phyloP scores from a whole-genome alignment of 1,140 invertebrate species.

The Calliopsis andreniformis region DNA sequence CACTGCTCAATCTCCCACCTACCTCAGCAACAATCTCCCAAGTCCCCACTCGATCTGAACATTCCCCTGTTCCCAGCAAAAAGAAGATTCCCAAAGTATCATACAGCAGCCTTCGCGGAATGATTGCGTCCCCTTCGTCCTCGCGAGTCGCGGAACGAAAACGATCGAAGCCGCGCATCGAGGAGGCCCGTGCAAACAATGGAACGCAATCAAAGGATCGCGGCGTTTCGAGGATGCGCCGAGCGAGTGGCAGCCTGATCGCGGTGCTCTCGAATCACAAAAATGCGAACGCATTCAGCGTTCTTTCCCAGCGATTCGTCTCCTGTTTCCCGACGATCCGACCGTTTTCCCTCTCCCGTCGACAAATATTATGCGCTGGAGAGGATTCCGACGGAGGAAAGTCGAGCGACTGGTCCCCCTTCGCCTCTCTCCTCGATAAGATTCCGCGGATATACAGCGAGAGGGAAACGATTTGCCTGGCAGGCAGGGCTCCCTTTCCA shows the following conservation, averaged over 20 bases:
- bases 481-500: slow-evolving; percentile 59
- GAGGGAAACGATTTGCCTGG: slow-evolving; percentile 66
- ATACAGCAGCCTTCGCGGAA: neutral
- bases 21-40: too few species aligned
- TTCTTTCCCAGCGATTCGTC: neutral
- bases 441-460: slow-evolving; percentile 56
- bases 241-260: neutral
- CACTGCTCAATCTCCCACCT: too few species aligned
- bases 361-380: slow-evolving; percentile 24
- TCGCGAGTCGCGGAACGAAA: neutral
- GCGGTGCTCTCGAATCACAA: neutral
- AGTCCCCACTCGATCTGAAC: too few species aligned
- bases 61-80: too few species aligned
- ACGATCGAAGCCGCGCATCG: neutral
- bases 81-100: too few species aligned
- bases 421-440: slow-evolving; percentile 56
- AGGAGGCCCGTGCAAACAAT: slow-evolving; percentile 1
- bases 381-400: slow-evolving; percentile 8
- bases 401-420: slow-evolving; percentile 12
- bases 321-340: slow-evolving; percentile 22
- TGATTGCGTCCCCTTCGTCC: neutral
- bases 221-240: neutral
- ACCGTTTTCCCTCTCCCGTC: slow-evolving; percentile 23
- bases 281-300: neutral
- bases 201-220: neutral